Percentiles rank a stretch among this genome's conserved stretches.
Conservation (phyloP, 2,113 vertebrate genomes). For the Petaurus breviceps region DNA sequence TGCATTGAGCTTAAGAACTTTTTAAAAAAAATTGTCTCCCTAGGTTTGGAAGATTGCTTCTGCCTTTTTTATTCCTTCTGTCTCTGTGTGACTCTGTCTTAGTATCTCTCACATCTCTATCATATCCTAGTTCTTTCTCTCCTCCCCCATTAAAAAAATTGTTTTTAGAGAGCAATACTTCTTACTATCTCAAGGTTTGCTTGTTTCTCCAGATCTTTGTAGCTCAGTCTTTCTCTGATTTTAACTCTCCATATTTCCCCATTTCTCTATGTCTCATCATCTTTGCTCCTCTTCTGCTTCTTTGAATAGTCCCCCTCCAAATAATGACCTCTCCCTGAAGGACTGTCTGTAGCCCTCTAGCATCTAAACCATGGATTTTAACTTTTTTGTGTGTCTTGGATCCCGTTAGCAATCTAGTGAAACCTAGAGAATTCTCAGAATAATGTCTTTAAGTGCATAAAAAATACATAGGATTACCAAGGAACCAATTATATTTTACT, state of each 20-base stretch:
- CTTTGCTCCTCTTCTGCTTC: neutral
- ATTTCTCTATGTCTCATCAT: neutral
- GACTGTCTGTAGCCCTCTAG: neutral
- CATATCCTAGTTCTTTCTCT: neutral
- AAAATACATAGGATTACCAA: neutral
- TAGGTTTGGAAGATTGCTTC: neutral
- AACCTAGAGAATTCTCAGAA: neutral
- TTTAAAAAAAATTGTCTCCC: neutral
- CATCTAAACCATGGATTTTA: neutral
- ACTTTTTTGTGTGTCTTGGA: neutral
- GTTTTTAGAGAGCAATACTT: neutral
- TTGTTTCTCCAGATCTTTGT: neutral
- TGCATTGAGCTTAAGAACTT: neutral
- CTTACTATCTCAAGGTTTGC: neutral
- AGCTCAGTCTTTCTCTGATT: conserved; percentile 19
- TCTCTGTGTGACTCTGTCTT: no score
- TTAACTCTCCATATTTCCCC: neutral
- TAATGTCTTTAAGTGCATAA: neutral
- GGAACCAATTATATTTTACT: neutral
- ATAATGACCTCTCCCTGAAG: no score
- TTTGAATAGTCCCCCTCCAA: neutral
- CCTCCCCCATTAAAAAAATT: neutral
- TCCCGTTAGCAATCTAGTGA: neutral
- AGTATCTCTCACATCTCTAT: neutral
- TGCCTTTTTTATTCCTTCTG: neutral